These are phyloP conservation scores for Dicerorhinus sumatrensis DNA, from an alignment of 2,113 vertebrate species.

Conservation along the genomic window DNA sequence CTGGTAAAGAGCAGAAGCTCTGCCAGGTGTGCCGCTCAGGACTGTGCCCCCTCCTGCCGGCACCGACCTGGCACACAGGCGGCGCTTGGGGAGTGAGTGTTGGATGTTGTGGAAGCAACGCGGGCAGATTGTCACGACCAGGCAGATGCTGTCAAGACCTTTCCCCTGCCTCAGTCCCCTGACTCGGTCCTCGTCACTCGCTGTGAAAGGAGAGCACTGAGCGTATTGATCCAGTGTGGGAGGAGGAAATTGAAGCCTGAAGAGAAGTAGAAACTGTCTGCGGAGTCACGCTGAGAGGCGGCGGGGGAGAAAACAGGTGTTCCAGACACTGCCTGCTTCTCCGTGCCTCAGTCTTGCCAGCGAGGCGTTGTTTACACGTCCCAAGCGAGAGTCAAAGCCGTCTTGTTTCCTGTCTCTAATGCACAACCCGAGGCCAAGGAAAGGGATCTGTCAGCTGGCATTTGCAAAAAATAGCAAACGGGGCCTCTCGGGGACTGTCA, in stretches of 20 bases:
- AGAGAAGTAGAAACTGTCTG: neutral
- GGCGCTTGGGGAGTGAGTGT: neutral
- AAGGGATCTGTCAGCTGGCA: slow-evolving; percentile 14
- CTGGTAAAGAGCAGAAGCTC: neutral
- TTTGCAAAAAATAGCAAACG: slow-evolving; percentile 29
- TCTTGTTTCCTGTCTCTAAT: neutral
- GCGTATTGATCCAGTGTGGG: neutral
- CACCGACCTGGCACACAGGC: fast-evolving
- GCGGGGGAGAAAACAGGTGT: neutral
- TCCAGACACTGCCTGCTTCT: neutral
- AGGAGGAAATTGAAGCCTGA: neutral
- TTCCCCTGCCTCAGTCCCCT: neutral
- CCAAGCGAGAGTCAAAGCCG: slow-evolving; percentile 37
- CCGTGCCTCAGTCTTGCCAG: neutral
- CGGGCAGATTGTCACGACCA: fast-evolving
- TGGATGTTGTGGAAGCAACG: fast-evolving
- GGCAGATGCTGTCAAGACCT: fast-evolving
- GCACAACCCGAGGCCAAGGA: neutral
- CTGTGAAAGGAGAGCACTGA: neutral
- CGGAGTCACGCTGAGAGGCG: neutral
- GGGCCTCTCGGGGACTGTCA: neutral
- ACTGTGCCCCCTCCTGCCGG: fast-evolving
- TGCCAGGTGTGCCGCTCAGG: neutral
- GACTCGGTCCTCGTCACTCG: neutral
- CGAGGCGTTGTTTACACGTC: neutral